These are phyloP conservation scores for Peromyscus attwateri DNA, from an alignment of 2,797 vertebrate species.

Conservation along the genomic window DNA sequence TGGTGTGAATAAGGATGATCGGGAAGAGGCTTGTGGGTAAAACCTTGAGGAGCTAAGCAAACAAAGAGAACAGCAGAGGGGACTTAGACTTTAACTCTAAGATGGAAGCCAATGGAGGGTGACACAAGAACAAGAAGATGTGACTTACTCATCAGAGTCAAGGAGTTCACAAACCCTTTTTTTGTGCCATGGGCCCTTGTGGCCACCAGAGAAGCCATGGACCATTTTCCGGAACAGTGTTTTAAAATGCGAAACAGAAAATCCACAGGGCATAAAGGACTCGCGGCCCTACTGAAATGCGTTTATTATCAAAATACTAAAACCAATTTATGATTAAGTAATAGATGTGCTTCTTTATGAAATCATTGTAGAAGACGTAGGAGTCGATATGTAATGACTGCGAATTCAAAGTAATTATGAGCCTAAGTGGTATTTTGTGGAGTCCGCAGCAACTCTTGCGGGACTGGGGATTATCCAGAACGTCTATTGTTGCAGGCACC, in stretches of 20 bases:
- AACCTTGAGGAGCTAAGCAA: neutral
- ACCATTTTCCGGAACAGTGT: neutral
- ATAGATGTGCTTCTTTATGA: neutral
- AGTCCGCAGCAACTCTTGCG: neutral
- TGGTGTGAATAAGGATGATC: neutral
- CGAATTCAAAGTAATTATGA: neutral
- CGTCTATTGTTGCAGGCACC: neutral
- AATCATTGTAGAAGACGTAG: neutral
- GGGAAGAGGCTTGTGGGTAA: neutral
- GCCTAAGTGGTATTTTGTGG: neutral
- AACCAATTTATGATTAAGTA: neutral
- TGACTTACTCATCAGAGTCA: neutral
- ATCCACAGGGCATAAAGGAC: neutral
- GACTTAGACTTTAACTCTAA: neutral
- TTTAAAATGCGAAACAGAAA: neutral
- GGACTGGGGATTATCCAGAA: neutral
- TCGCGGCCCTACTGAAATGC: neutral
- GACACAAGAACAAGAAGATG: too few species aligned
- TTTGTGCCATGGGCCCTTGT: neutral
- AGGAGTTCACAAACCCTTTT: neutral
- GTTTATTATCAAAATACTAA: neutral
- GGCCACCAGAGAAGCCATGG: neutral
- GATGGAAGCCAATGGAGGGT: neutral
- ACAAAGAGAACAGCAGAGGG: neutral
- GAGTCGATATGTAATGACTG: neutral